phyloP scores from a whole-genome alignment of 2,797 vertebrate genomes.

The Moxostoma hubbsi region DNA sequence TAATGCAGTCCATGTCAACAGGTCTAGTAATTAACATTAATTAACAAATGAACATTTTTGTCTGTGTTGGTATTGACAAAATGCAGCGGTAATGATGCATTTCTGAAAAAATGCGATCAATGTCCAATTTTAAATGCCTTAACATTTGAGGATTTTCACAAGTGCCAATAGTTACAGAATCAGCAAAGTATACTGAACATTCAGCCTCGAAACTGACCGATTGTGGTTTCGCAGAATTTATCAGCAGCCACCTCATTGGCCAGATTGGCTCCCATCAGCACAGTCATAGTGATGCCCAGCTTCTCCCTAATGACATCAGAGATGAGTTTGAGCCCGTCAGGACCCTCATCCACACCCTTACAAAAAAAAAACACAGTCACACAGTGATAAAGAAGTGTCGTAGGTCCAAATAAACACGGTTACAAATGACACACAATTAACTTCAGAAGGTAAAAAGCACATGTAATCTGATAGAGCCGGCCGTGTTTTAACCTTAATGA shows the following conservation, averaged over 20 bases:
- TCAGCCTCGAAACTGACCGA: conserved; percentile 76
- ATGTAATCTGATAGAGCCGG: too few relatives aligned
- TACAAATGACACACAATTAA: neutral
- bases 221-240: conserved; percentile 98
- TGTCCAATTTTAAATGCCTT: too few relatives aligned
- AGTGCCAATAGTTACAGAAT: neutral
- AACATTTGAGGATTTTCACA: too few relatives aligned
- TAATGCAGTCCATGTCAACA: too few relatives aligned
- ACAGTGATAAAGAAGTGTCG: neutral
- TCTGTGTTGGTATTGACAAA: too few relatives aligned
- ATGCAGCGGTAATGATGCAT: too few relatives aligned
- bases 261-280: conserved; percentile 97
- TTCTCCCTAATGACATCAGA: conserved; percentile 88
- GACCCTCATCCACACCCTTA: conserved; percentile 92
- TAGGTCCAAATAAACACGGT: neutral
- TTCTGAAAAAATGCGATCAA: too few relatives aligned
- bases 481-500: conserved; percentile 87
- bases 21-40: too few relatives aligned
- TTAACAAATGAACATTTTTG: too few relatives aligned
- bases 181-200: too few relatives aligned
- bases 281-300: conserved; percentile 88
- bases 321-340: conserved; percentile 92
- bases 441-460: neutral
- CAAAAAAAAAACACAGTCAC: neutral
- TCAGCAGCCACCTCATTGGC: conserved; percentile 94